Evolutionary conservation across 2,113 vertebrate species (phyloP).

Genomic region (Poecile atricapillus): DNA sequence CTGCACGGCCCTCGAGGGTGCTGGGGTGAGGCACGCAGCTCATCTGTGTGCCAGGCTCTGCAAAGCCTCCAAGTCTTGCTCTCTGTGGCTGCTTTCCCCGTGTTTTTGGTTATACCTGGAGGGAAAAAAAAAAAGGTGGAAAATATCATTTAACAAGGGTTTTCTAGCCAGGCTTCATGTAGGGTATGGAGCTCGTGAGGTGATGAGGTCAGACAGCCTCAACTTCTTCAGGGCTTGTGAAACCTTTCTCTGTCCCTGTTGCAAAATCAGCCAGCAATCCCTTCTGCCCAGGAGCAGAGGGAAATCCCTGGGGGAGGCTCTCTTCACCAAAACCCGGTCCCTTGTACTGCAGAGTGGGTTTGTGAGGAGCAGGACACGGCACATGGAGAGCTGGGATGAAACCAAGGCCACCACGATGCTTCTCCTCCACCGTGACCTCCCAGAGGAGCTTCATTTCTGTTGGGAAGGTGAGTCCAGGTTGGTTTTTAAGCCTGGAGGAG

Average conservation of each 20-base stretch:
- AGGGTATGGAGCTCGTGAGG: neutral
- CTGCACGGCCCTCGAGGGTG: neutral
- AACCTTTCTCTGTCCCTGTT: neutral
- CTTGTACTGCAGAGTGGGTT: fast-evolving
- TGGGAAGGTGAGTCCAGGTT: neutral
- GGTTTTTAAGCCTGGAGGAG: neutral
- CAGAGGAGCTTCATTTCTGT: neutral
- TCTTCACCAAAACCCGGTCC: neutral
- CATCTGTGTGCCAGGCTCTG: neutral
- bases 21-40: neutral
- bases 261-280: neutral
- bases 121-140: neutral
- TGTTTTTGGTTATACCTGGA: neutral
- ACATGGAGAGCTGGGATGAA: neutral
- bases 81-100: neutral
- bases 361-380: neutral
- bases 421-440: neutral
- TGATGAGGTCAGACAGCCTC: neutral
- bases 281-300: neutral
- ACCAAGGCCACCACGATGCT: neutral
- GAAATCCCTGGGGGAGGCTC: neutral
- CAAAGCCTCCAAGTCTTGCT: neutral
- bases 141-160: fast-evolving
- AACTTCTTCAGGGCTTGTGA: neutral
- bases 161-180: neutral